Evolutionary conservation across 1,140 invertebrate species (phyloP), one percentile per base, ranked within the genome.

Genomic region (Drosophila baimaii): DNA sequence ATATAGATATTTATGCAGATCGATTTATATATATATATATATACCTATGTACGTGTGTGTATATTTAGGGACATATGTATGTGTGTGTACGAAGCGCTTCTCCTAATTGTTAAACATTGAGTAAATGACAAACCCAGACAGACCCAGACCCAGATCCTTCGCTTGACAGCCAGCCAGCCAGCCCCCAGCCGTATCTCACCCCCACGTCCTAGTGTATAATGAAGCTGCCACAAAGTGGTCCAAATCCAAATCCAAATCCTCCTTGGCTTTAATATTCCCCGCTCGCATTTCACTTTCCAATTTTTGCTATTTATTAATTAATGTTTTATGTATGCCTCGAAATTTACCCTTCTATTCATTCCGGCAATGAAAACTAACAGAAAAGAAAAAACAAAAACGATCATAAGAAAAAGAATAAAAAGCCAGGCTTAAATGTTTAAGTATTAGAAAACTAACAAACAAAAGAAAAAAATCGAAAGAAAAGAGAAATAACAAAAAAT

Each of bases 1-100:
- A 82, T 82, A 82, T 76, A 79, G 73, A 84, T 88, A 83, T 88
- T 89, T 83, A 88, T 68, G 83, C 83, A 88, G 68, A 88, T 83
- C 63, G 54, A 83, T 77, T 74, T 89, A 88, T 85, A 76, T 49
- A 49, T 49, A 49, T 49, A 49, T 29, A n/a, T 81, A 79, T 84
- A 80, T 65, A 68, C 74, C 57, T 61, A 61, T 23, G 27, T 33
- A 69, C 54, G 62, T 64, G 58, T 59, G 69, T 64, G 58, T 68
- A 81, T 76, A 80, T 83, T 76, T 65, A 84, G 58, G 75, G 77
- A 80, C 63, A 80, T 80, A 57, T 79, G 78, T 83, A 63, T 80
- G 49, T 52, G 31, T 13, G 21, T 52, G 49, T 52, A 33, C 19
- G 19, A 84, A 80, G 79, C 72, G 69, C 71, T 77, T 77, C 73